These are phyloP conservation scores for Drosophila phalerata DNA, from an alignment of 2,888 invertebrate genomes.

Conservation along the genomic window DNA sequence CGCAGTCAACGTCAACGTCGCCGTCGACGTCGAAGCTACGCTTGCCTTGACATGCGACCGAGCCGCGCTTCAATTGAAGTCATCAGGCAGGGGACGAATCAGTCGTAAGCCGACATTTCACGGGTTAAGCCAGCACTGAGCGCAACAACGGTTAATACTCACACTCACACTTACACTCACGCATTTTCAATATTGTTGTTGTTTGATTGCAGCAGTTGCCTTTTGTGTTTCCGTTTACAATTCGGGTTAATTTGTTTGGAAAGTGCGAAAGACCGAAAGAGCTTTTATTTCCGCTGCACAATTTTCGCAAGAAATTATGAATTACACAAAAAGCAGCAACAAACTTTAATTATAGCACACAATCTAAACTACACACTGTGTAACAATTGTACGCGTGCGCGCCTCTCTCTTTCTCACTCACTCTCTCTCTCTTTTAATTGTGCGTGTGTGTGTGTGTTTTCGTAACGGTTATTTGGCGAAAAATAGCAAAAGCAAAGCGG, in stretches of 20 bases:
- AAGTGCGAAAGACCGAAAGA: slow-evolving; percentile 56
- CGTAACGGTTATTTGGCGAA: slow-evolving; percentile 64
- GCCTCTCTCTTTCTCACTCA: neutral
- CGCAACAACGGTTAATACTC: slow-evolving; percentile 22
- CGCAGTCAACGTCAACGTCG: neutral
- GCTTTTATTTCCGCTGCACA: slow-evolving; percentile 67
- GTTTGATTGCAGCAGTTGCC: slow-evolving; percentile 24
- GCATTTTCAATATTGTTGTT: slow-evolving; percentile 50
- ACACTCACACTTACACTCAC: slow-evolving; percentile 26
- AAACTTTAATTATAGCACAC: slow-evolving; percentile 38
- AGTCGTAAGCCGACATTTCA: slow-evolving; percentile 76
- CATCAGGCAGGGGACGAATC: slow-evolving; percentile 45
- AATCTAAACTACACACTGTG: slow-evolving; percentile 34
- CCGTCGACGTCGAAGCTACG: slow-evolving; percentile 26
- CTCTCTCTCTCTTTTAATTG: slow-evolving; percentile 4
- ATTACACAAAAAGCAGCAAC: slow-evolving; percentile 50
- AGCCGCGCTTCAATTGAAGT: slow-evolving; percentile 74
- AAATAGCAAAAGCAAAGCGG: slow-evolving; percentile 46
- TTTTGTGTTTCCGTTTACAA: slow-evolving; percentile 65
- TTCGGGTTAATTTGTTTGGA: slow-evolving; percentile 79
- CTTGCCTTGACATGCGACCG: slow-evolving; percentile 53
- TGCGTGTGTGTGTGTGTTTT: slow-evolving; percentile 19
- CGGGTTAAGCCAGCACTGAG: slow-evolving; percentile 57
- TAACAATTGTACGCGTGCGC: slow-evolving; percentile 12
- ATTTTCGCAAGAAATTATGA: slow-evolving; percentile 63